These are phyloP conservation scores for Bombus haemorrhoidalis DNA, from an alignment of 1,140 invertebrate species.

Conservation along the genomic window DNA sequence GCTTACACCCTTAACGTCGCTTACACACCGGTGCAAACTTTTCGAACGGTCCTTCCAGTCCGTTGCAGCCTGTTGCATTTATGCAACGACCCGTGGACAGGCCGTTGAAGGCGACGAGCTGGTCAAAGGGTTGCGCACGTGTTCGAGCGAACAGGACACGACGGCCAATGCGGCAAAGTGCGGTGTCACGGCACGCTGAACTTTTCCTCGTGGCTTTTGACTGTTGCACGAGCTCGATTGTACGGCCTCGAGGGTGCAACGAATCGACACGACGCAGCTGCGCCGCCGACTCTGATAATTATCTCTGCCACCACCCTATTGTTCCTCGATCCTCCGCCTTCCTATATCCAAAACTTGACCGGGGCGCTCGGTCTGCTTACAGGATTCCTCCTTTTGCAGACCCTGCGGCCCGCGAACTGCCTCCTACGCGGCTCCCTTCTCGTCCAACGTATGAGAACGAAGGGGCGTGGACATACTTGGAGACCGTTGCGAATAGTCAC, in stretches of 20 bases:
- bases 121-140: conserved; percentile 45
- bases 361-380: neutral
- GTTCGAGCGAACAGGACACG: conserved; percentile 19
- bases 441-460: neutral
- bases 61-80: conserved; percentile 28
- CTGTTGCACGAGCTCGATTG: neutral
- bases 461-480: no score
- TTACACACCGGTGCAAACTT: neutral
- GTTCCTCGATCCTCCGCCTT: conserved; percentile 41
- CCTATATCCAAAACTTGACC: neutral
- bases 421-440: conserved; percentile 37
- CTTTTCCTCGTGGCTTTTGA: conserved; percentile 26
- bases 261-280: conserved; percentile 61
- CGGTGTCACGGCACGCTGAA: conserved; percentile 57
- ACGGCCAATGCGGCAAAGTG: conserved; percentile 13
- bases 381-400: neutral
- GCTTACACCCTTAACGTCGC: neutral
- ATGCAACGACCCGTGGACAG: conserved; percentile 17
- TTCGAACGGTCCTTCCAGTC: neutral
- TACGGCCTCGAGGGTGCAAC: conserved; percentile 58
- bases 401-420: neutral
- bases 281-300: conserved; percentile 61
- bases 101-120: neutral
- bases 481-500: neutral
- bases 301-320: conserved; percentile 65